phyloP scores from a whole-genome alignment of 2,113 vertebrate genomes.

The Tretioscincus oriximinensis region DNA sequence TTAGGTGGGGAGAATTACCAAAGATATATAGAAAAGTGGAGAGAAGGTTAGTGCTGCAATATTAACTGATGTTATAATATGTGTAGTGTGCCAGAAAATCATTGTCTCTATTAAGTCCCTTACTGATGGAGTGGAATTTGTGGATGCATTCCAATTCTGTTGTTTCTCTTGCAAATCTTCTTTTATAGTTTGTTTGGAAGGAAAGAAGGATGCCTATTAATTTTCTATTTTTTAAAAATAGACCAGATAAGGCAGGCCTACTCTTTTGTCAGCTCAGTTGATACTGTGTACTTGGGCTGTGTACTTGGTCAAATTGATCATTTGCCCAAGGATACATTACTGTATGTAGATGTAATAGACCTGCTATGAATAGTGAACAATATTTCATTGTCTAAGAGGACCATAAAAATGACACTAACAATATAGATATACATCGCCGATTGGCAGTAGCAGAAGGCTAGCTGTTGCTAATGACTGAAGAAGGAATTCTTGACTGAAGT shows the following conservation, averaged over 20 bases:
- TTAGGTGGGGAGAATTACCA: no score
- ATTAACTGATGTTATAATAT: no score
- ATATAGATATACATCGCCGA: conserved; percentile 24
- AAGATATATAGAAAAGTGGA: no score
- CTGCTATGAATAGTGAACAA: conserved; percentile 25
- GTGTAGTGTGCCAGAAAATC: no score
- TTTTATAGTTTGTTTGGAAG: neutral
- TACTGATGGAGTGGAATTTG: no score
- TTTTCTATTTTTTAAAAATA: neutral
- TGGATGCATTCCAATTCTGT: no score
- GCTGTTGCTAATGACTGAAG: neutral
- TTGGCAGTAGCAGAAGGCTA: neutral
- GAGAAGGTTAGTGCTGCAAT: no score
- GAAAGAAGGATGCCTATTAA: neutral
- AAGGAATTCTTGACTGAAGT: conserved; percentile 33
- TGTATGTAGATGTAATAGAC: neutral
- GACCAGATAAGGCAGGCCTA: neutral
- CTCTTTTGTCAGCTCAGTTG: neutral
- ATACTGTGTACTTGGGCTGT: conserved; percentile 10
- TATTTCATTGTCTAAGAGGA: conserved; percentile 29
- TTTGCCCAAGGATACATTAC: neutral
- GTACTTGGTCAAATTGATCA: conserved; percentile 26
- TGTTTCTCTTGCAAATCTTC: no score
- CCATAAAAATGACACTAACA: conserved; percentile 39
- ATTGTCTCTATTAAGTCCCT: no score